Evolutionary conservation across 2,888 invertebrate species (phyloP).

Genomic region (Drosophila robusta): DNA sequence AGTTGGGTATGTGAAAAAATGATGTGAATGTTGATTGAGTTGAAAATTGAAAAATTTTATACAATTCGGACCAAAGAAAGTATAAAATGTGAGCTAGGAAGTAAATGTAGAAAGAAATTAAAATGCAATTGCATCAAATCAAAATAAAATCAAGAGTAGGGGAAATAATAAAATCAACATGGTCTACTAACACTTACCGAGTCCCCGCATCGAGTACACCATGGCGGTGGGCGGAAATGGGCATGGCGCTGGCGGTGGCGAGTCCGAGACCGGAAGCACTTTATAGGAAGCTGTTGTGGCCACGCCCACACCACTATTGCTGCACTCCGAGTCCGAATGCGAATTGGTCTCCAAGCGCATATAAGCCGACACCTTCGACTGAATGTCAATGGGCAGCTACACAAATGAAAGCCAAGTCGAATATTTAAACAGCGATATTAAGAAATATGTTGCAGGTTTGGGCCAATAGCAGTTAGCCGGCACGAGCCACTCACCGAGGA

Average conservation of each 20-base stretch:
- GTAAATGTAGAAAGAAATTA: conserved; percentile 12
- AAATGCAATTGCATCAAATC: conserved; percentile 12
- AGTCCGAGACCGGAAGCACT: conserved; percentile 85
- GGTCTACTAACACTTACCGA: conserved; percentile 86
- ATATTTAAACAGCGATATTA: conserved; percentile 6
- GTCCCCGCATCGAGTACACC: conserved; percentile 88
- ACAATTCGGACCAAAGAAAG: neutral
- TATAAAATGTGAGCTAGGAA: conserved; percentile 22
- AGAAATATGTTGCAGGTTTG: neutral
- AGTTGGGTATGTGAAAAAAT: neutral
- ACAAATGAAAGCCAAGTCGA: neutral
- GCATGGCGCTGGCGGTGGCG: conserved; percentile 84
- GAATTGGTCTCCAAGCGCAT: conserved; percentile 85
- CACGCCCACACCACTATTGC: conserved; percentile 84
- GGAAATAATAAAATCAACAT: conserved; percentile 72
- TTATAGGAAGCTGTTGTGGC: conserved; percentile 85
- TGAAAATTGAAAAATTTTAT: conserved; percentile 1
- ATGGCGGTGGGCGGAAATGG: conserved; percentile 94
- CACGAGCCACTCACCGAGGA: conserved; percentile 89
- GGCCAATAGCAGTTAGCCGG: no score
- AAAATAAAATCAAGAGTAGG: conserved; percentile 11
- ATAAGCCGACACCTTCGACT: conserved; percentile 94
- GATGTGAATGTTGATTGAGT: conserved; percentile 19
- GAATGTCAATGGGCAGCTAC: conserved; percentile 95
- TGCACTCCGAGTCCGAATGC: conserved; percentile 85